Conservation (phyloP, 1,140 invertebrate genomes). For the Danaus plexippus region DNA sequence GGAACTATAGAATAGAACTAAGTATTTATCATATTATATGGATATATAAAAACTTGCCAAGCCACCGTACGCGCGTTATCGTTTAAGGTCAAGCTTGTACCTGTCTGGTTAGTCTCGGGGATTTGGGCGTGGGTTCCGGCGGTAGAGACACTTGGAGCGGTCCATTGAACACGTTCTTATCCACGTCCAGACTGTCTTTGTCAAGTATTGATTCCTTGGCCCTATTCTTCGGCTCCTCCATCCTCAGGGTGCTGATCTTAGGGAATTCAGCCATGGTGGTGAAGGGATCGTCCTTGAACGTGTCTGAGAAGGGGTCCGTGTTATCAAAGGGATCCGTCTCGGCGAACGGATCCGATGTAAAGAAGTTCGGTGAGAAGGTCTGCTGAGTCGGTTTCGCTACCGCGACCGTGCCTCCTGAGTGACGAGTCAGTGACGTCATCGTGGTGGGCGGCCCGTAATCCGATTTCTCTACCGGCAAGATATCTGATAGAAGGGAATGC, state of each 20-base stretch:
- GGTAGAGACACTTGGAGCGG: slow-evolving; percentile 79
- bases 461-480: slow-evolving; percentile 40
- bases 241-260: slow-evolving; percentile 37
- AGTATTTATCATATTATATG: not conserved
- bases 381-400: slow-evolving; percentile 52
- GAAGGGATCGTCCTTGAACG: slow-evolving; percentile 76
- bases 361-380: slow-evolving; percentile 42
- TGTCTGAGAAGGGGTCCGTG: slow-evolving; percentile 76
- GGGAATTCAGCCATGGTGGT: slow-evolving; percentile 60
- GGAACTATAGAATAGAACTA: not conserved
- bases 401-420: slow-evolving; percentile 65
- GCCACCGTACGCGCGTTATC: too few species aligned
- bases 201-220: slow-evolving; percentile 28
- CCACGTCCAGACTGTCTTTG: slow-evolving; percentile 26
- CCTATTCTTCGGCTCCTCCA: slow-evolving; percentile 41
- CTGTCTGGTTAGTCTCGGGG: slow-evolving; percentile 61
- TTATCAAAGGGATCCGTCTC: slow-evolving; percentile 80
- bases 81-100: slow-evolving; percentile 23
- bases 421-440: slow-evolving; percentile 63
- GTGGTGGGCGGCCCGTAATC: slow-evolving; percentile 57
- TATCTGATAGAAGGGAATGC: slow-evolving; percentile 47
- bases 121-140: slow-evolving; percentile 73
- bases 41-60: too few species aligned
- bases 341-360: slow-evolving; percentile 77
- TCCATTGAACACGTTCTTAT: slow-evolving; percentile 68